Evolutionary conservation across 2,888 invertebrate genomes (phyloP).

Genomic region (Agrochola litura): DNA sequence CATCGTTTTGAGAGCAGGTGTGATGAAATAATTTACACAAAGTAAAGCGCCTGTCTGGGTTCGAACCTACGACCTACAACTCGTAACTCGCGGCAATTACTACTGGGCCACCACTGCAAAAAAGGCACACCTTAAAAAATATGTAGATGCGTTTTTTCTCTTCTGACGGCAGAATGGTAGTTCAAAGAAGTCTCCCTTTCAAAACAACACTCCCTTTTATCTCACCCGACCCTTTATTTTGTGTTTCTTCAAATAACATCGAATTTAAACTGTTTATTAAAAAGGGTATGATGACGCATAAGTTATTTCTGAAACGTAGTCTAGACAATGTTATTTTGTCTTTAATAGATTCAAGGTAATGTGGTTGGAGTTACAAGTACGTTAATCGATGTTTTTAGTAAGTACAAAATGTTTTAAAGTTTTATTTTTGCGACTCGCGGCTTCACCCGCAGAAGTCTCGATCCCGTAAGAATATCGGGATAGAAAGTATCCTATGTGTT

Average conservation of each 20-base stretch:
- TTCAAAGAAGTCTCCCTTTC: constrained; percentile 5
- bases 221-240: neutral
- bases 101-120: neutral
- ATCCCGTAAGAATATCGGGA: too few relatives aligned
- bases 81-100: too few relatives aligned
- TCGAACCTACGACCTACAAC: too few relatives aligned
- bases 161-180: neutral
- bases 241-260: neutral
- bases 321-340: constrained; percentile 28
- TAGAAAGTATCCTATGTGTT: too few relatives aligned
- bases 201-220: constrained; percentile 4
- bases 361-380: neutral
- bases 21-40: neutral
- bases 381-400: neutral
- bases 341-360: constrained; percentile 20
- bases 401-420: neutral
- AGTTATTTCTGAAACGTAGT: constrained; percentile 20
- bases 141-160: neutral
- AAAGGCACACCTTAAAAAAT: neutral
- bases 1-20: neutral
- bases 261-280: constrained; percentile 8
- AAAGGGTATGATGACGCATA: neutral
- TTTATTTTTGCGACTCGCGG: too few relatives aligned
- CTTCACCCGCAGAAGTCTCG: too few relatives aligned
- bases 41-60: neutral